A percentile compares a stretch with the other conserved stretches of the same genome.
Conservation (phyloP, 2,888 invertebrate species). For the Agonopterix heracliana region DNA sequence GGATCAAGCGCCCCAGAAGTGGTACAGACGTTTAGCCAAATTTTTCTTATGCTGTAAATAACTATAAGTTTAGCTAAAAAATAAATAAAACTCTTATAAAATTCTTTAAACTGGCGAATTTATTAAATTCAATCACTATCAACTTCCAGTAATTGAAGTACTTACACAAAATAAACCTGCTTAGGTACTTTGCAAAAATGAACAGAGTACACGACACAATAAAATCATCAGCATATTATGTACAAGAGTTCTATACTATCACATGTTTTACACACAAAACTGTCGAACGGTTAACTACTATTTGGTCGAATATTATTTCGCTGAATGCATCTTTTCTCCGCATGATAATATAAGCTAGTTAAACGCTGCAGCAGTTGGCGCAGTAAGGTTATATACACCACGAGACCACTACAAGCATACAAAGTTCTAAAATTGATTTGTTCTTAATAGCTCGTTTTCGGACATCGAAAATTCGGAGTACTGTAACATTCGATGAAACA, state of each 20-base stretch:
- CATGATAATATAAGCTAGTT: too few species aligned
- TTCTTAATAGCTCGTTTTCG: too few species aligned
- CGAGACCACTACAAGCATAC: too few species aligned
- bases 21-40: constrained; percentile 37
- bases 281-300: too few species aligned
- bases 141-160: constrained; percentile 70
- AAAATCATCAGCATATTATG: constrained; percentile 39
- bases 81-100: constrained; percentile 43
- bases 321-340: too few species aligned
- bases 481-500: too few species aligned
- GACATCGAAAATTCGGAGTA: too few species aligned
- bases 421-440: too few species aligned
- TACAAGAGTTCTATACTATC: constrained; percentile 48
- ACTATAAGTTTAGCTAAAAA: background rate
- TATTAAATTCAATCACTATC: constrained; percentile 73
- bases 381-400: constrained; percentile 2
- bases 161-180: constrained; percentile 59
- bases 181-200: constrained; percentile 56
- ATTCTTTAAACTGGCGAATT: constrained; percentile 61
- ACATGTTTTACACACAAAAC: constrained; percentile 41
- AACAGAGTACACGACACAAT: constrained; percentile 39
- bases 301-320: too few species aligned
- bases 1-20: constrained; percentile 30
- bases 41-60: constrained; percentile 52
- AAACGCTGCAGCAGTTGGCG: too few species aligned